Conservation (phyloP, 2,113 vertebrate genomes). For the Tonatia bakeri region DNA sequence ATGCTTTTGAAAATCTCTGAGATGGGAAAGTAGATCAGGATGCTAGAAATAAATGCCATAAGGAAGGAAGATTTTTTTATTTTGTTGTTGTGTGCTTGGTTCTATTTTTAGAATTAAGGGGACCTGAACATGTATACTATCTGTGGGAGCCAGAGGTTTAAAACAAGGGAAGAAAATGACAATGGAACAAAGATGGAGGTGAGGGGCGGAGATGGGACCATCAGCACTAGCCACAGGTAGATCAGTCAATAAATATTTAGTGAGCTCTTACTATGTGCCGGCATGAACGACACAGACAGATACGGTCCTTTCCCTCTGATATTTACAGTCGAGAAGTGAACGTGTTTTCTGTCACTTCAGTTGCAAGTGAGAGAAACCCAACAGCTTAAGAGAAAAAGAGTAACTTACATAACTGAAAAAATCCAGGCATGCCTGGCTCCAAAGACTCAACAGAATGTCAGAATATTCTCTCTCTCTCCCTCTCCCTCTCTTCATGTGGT, state of each 20-base stretch:
- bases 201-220: neutral
- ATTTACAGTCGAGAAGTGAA: neutral
- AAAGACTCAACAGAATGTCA: neutral
- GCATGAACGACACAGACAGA: neutral
- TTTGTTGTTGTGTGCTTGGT: neutral
- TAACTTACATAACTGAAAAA: neutral
- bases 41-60: conserved; percentile 22
- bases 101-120: conserved; percentile 35
- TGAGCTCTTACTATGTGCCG: neutral
- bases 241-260: neutral
- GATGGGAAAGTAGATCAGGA: conserved; percentile 37
- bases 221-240: neutral
- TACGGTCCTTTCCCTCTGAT: neutral
- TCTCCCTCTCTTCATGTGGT: neutral
- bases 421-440: neutral
- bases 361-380: neutral
- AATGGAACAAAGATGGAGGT: neutral
- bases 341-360: neutral
- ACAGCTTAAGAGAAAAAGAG: neutral
- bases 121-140: neutral
- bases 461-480: neutral
- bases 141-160: conserved; percentile 15
- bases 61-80: neutral
- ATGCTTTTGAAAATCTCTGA: conserved; percentile 27
- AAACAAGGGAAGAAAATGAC: neutral